These are phyloP conservation scores for Ptilodon capucinus DNA, from an alignment of 2,888 invertebrate genomes.

Conservation along the genomic window DNA sequence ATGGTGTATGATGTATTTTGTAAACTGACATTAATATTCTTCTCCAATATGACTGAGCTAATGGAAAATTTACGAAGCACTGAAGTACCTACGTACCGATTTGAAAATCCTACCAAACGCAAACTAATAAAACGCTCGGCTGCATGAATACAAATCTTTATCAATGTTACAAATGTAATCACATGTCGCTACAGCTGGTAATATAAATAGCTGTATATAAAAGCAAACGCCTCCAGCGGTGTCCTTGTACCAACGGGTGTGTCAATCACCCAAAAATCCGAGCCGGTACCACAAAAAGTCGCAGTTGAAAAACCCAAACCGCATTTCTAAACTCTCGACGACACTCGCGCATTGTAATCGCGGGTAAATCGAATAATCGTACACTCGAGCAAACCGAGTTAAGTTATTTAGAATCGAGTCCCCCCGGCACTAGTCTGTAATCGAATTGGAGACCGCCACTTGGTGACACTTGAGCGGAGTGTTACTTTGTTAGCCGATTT, in stretches of 20 bases:
- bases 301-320: conserved; percentile 45
- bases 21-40: neutral
- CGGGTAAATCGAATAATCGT: conserved; percentile 74
- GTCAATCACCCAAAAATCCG: conserved; percentile 36
- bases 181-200: conserved; percentile 16
- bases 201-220: conserved; percentile 25
- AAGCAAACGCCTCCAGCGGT: conserved; percentile 14
- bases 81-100: conserved; percentile 1
- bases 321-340: conserved; percentile 52
- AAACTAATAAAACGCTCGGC: conserved; percentile 19
- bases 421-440: conserved; percentile 70
- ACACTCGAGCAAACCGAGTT: conserved; percentile 72
- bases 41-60: neutral
- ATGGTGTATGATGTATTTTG: too few species aligned
- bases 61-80: neutral
- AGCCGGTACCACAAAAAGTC: conserved; percentile 24
- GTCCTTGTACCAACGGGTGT: conserved; percentile 22
- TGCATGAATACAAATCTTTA: conserved; percentile 28
- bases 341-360: conserved; percentile 73
- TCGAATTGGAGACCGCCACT: conserved; percentile 78
- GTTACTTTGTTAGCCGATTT: conserved; percentile 79
- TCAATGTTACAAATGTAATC: conserved; percentile 36
- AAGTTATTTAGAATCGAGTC: conserved; percentile 70
- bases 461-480: conserved; percentile 69
- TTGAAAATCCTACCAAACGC: conserved; percentile 10